phyloP scores from a whole-genome alignment of 37 sponge, comb jelly and placozoan genomes.

The Halichondria panicea region DNA sequence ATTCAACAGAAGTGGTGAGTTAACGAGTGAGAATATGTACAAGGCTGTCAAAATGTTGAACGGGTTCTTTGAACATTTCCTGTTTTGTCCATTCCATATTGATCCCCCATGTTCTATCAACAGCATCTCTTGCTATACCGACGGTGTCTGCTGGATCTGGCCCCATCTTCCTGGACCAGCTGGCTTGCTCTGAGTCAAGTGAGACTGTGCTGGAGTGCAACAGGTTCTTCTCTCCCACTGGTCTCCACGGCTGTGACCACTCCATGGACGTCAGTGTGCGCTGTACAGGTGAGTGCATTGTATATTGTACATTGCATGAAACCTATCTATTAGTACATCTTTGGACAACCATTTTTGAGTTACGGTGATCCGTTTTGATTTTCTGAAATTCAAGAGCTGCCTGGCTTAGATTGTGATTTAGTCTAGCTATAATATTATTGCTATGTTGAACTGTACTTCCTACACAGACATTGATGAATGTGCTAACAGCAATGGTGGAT shows the following conservation, averaged over 20 bases:
- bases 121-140: background rate
- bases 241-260: conserved; percentile 16
- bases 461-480: conserved; percentile 30
- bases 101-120: background rate
- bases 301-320: background rate
- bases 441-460: background rate
- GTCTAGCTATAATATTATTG: background rate
- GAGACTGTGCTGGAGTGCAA: conserved; percentile 3
- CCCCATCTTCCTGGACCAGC: conserved; percentile 41
- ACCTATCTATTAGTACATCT: background rate
- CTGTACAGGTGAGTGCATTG: conserved; percentile 20
- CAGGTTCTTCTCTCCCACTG: background rate
- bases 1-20: conserved; percentile 23
- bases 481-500: background rate
- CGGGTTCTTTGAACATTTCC: too few species aligned
- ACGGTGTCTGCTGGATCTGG: too few species aligned
- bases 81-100: too few species aligned
- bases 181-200: conserved; percentile 8
- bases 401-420: background rate
- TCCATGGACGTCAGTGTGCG: conserved; percentile 34
- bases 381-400: too few species aligned
- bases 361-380: too few species aligned
- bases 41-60: too few species aligned
- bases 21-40: too few species aligned
- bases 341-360: too few species aligned